phyloP scores from a whole-genome alignment of 2,797 vertebrate genomes.

The Thaleichthys pacificus region DNA sequence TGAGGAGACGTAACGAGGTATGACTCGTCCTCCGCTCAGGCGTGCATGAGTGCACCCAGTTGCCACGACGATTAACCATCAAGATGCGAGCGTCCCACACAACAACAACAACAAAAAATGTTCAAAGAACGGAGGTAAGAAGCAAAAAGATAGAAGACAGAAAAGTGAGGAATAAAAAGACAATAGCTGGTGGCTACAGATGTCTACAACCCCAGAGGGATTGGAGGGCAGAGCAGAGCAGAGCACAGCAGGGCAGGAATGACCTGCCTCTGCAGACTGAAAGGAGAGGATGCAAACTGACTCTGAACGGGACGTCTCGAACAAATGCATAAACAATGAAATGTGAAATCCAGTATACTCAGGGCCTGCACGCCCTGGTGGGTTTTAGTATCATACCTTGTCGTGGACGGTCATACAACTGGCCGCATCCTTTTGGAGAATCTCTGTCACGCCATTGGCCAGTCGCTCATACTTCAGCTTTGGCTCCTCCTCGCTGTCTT shows the following conservation, averaged over 20 bases:
- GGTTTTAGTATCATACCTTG: constrained; percentile 80
- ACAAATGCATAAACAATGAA: constrained; percentile 54
- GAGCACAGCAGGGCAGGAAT: constrained; percentile 68
- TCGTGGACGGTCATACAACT: constrained; percentile 98
- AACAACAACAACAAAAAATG: constrained; percentile 75
- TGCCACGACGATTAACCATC: constrained; percentile 91
- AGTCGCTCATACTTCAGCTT: constrained; percentile 97
- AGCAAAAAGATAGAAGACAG: constrained; percentile 55
- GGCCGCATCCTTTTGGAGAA: constrained; percentile 94
- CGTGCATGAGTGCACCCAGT: constrained; percentile 86
- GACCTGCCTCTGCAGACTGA: constrained; percentile 46
- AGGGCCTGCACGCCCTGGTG: constrained; percentile 38
- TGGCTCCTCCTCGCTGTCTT: constrained; percentile 97
- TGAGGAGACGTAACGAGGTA: constrained; percentile 93
- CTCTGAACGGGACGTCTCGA: constrained; percentile 51
- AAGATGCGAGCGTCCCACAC: constrained; percentile 78
- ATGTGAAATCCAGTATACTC: constrained; percentile 14
- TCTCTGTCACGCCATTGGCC: constrained; percentile 94
- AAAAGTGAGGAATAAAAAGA: constrained; percentile 49
- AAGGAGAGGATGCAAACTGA: constrained; percentile 40
- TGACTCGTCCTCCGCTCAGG: constrained; percentile 88
- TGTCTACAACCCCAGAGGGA: constrained; percentile 46
- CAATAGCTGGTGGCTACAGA: constrained; percentile 48
- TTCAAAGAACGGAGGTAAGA: constrained; percentile 33
- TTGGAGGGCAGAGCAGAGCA: constrained; percentile 51